phyloP scores from a whole-genome alignment of 2,113 vertebrate species.

The Puntigrus tetrazona region DNA sequence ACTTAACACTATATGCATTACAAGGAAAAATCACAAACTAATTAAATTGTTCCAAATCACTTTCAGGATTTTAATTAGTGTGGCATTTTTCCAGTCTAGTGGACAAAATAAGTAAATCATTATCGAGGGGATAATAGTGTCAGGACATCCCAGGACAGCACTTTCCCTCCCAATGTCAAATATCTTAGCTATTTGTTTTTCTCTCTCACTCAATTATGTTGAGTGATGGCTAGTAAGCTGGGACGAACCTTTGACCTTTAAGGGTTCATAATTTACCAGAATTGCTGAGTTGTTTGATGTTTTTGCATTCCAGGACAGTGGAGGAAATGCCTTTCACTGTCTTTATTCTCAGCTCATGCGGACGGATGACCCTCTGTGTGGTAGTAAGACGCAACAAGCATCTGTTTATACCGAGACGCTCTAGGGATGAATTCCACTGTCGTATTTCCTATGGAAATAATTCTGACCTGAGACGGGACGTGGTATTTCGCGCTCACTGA shows the following conservation, averaged over 20 bases:
- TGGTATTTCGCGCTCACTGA: slow-evolving; percentile 3
- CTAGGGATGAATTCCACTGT: slow-evolving; percentile 34
- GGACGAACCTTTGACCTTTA: slow-evolving; percentile 21
- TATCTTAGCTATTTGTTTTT: slow-evolving; percentile 28
- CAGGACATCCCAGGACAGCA: slow-evolving; percentile 42
- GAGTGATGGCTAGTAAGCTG: slow-evolving; percentile 15
- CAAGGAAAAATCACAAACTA: background rate
- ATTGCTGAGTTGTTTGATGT: slow-evolving; percentile 52
- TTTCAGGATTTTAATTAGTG: slow-evolving; percentile 21
- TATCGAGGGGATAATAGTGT: slow-evolving; percentile 39
- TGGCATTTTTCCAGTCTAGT: slow-evolving; percentile 52
- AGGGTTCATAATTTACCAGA: slow-evolving; percentile 50
- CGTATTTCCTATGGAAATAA: slow-evolving; percentile 49
- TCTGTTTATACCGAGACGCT: slow-evolving; percentile 26
- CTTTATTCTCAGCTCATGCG: slow-evolving; percentile 35
- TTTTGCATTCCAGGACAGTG: slow-evolving; percentile 44
- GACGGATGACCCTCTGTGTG: slow-evolving; percentile 20
- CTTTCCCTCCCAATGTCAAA: slow-evolving; percentile 30
- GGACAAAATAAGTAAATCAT: slow-evolving; percentile 50
- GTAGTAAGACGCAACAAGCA: slow-evolving; percentile 21
- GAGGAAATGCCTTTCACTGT: slow-evolving; percentile 56
- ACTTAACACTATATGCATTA: background rate
- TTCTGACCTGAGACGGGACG: background rate
- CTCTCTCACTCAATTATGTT: slow-evolving; percentile 35
- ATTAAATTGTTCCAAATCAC: background rate